These are phyloP conservation scores for Drosophila dives DNA, from an alignment of 2,888 invertebrate species.

Conservation along the genomic window DNA sequence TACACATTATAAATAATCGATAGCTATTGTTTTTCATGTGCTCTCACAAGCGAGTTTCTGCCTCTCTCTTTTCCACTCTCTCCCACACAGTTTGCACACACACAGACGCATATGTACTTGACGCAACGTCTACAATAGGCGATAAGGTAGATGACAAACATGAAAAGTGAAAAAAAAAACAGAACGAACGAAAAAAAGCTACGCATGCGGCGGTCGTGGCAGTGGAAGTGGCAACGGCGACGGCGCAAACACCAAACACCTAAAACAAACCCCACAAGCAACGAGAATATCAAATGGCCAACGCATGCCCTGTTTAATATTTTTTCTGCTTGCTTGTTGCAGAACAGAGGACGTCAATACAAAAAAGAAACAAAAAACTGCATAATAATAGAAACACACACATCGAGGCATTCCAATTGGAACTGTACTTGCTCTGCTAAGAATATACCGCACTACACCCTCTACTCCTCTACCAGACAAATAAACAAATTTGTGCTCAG, in stretches of 20 bases:
- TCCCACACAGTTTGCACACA: conserved; percentile 1
- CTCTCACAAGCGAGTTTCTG: conserved; percentile 17
- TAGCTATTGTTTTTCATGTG: conserved; percentile 50
- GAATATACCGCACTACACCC: conserved; percentile 23
- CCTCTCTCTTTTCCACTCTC: conserved; percentile 24
- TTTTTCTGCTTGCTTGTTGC: background rate
- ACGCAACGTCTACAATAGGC: conserved; percentile 47
- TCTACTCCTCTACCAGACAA: background rate
- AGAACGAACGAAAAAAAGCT: conserved; percentile 49
- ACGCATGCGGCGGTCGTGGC: conserved; percentile 66
- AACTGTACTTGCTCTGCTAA: conserved; percentile 56
- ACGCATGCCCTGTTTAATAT: conserved; percentile 46
- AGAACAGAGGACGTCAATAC: conserved; percentile 4
- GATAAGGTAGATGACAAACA: conserved; percentile 46
- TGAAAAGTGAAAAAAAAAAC: conserved; percentile 32
- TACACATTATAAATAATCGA: conserved; percentile 61
- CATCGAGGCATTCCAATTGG: conserved; percentile 52
- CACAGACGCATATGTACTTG: conserved; percentile 36
- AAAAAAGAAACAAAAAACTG: conserved; percentile 1
- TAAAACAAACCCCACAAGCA: conserved; percentile 4
- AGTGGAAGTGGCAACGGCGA: conserved; percentile 47
- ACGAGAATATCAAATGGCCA: conserved; percentile 13
- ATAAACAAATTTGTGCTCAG: conserved; percentile 13
- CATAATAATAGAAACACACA: conserved; percentile 4
- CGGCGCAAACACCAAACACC: conserved; percentile 55